Evolutionary conservation across 1,140 invertebrate species (phyloP).

Genomic region (Colletes gigas): DNA sequence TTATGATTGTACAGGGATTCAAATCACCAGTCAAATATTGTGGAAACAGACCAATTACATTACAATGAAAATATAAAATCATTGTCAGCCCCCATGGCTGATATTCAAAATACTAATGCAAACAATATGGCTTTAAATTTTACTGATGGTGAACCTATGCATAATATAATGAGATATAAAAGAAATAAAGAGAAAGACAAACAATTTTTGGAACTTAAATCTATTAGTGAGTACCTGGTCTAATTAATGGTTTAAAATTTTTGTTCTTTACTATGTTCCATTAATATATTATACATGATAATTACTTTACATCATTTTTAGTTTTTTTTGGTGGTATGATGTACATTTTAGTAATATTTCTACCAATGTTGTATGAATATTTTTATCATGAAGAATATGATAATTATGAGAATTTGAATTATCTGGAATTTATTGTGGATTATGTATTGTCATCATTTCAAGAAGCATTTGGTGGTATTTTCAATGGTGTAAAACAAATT

Average conservation of each 20-base stretch:
- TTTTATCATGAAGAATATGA: constrained; percentile 69
- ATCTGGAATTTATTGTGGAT: constrained; percentile 66
- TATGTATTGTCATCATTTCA: constrained; percentile 71
- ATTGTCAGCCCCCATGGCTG: constrained; percentile 32
- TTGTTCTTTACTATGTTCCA: neutral
- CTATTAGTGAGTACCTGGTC: constrained; percentile 57
- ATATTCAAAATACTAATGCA: constrained; percentile 28
- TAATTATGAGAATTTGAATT: constrained; percentile 67
- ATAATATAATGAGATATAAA: constrained; percentile 45
- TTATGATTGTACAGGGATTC: constrained; percentile 40
- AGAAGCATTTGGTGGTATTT: constrained; percentile 69
- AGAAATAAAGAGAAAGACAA: constrained; percentile 46
- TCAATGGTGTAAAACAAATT: constrained; percentile 61
- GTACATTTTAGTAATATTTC: constrained; percentile 66
- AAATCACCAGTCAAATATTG: constrained; percentile 40
- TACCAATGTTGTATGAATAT: constrained; percentile 72
- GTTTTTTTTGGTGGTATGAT: constrained; percentile 69
- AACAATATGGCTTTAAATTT: constrained; percentile 22
- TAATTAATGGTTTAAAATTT: neutral
- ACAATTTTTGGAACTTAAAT: constrained; percentile 60
- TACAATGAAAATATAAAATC: constrained; percentile 49
- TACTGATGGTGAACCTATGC: neutral
- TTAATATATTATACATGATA: neutral
- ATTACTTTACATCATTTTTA: constrained; percentile 40
- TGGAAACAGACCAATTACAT: constrained; percentile 46